A percentile compares a stretch with the other conserved stretches of the same genome.
Evolutionary conservation across 2,888 invertebrate species (phyloP).

Genomic region (Pristionchus japonicus): DNA sequence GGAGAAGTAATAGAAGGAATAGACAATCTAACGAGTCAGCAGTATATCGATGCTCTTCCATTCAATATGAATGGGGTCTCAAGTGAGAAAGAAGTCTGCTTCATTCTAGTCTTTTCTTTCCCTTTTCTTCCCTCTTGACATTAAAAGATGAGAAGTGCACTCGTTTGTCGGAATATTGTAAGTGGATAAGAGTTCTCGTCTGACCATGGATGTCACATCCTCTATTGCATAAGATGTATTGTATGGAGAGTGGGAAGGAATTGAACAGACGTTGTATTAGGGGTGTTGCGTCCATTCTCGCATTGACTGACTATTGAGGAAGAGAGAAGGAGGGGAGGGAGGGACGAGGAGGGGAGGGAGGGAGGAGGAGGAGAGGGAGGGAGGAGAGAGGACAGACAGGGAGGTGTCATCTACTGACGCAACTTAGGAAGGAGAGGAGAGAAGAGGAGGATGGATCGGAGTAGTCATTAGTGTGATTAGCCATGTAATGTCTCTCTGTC

Average conservation of each 20-base stretch:
- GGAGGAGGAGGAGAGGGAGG: neutral
- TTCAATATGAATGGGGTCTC: neutral
- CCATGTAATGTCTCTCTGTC: neutral
- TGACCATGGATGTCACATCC: neutral
- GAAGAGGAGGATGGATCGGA: neutral
- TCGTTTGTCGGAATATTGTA: neutral
- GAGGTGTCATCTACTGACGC: conserved; percentile 27
- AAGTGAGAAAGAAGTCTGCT: neutral
- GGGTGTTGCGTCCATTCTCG: neutral
- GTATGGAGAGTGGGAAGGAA: neutral
- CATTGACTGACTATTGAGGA: neutral
- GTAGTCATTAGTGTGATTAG: conserved; percentile 29
- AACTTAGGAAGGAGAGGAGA: neutral
- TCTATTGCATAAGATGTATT: neutral
- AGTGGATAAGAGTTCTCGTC: neutral
- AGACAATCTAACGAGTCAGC: neutral
- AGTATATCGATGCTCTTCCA: neutral
- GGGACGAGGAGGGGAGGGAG: neutral
- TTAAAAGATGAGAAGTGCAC: neutral
- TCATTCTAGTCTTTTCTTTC: neutral
- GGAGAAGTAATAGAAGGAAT: neutral
- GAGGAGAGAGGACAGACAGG: neutral
- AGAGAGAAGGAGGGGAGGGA: too few relatives aligned
- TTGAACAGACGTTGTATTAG: neutral
- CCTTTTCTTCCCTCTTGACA: conserved; percentile 6